Base-by-base conservation (phyloP, 2,113 vertebrate species). In the Atlantisia rogersi region DNA sequence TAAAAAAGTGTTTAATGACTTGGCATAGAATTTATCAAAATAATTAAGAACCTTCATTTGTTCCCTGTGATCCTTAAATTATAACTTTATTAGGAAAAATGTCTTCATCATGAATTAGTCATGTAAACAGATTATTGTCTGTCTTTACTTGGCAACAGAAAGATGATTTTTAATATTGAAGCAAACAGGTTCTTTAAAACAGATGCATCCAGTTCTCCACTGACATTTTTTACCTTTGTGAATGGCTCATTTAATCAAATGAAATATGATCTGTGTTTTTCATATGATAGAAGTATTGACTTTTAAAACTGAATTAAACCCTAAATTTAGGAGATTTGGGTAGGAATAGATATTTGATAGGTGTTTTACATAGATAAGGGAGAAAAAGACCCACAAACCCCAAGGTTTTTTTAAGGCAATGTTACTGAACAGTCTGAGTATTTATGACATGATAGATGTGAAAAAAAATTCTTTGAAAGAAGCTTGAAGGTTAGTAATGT, bases 291-390 rank as follows among this genome's bases (percentile, higher is more conserved):
- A 80, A 82, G 31, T 85, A 85, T 68, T 50, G 32, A 28, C 15
- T 75, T 68, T 20, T 80, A 88, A 52, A 86, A 91, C 24, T 69
- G 32, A 89, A 63, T 84, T 76, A 79, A 94, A 71, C 12, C 26
- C 64, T 84, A 67, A 84, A 74, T 55, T 53, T 74, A 55, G 32
- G 37, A 11, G 58, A 28, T 80, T 75, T 84, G 11, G n/a, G 10
- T 56, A 73, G 52, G 13, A 60, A 76, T 59, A 90, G 59, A 46
- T 78, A 88, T 59, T 65, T 78, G 44, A 59, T 92, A 92, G 40
- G 28, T 91, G 40, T 95, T 96, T 92, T 71, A 84, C 39, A 76
- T 71, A 29, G 71, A 15, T 93, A 76, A 93, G 40, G 29, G 83
- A 59, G 17, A 59, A 70, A 80, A 86, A 80, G 39, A 56, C 39